Base-by-base conservation (phyloP, 2,888 invertebrate species). In the Smittia aterrima region DNA sequence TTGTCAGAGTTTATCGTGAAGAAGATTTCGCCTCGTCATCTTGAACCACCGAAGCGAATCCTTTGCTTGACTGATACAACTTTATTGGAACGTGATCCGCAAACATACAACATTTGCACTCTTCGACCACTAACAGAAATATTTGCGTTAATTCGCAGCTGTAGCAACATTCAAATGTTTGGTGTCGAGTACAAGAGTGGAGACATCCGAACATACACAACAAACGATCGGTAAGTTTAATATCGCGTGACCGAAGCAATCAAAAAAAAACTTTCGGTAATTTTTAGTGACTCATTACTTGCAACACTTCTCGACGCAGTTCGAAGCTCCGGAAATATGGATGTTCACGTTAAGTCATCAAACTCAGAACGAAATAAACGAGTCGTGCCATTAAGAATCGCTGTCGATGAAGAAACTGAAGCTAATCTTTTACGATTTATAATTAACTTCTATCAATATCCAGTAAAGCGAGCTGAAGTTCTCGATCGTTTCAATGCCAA, bases 331-430 rank as follows among this genome's bases (percentile, higher is more conserved):
- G 98, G 99, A 0, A 99, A 99, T 83, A 89, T 94, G 79, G 96
- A 98, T 84, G 94, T 98, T 1, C 96, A 97, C 83, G 94, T 98
- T 16, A 91, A 93, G 75, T 95, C 96, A 85, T 87, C 87, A 75
- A 87, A 87, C 40, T 95, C 96, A 20, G 89, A 93, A 67, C 87
- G 96, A 75, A 95, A 95, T 0, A 91, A 92, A 80, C 87, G 98
- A 75, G 87, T 97, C 76, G 93, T 96, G 24, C 98, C 98, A 6
- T 86, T 96, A 74, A 91, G 92, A 80, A 89, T 92, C 76, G 90
- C 92, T 0, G 93, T 98, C 1, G 98, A 98, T 79, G 98, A 99
- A 84, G 98, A 99, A 84, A 92, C 95, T 0, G 99, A 99, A 84
- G 92, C 92, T 75, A 90, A 92, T 79, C 93, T 97, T 78, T 75